Evolutionary conservation across 2,888 invertebrate species (phyloP).

Genomic region (Luffia ferchaultella): DNA sequence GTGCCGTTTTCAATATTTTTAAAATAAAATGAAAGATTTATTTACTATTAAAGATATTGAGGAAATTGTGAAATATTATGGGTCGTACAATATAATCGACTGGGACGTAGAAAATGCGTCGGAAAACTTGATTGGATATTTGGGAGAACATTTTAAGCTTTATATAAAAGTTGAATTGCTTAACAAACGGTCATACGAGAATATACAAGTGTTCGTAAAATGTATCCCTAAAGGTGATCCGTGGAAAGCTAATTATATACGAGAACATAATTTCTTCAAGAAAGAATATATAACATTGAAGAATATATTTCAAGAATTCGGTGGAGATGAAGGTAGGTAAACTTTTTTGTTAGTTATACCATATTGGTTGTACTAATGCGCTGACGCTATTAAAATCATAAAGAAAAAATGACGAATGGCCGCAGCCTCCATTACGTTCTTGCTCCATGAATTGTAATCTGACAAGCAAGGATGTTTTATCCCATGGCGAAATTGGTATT

Average conservation of each 20-base stretch:
- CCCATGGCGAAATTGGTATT: too few relatives aligned
- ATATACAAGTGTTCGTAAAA: conserved; percentile 65
- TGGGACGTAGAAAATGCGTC: conserved; percentile 33
- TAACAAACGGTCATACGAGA: conserved; percentile 16
- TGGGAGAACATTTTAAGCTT: conserved; percentile 45
- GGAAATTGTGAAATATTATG: background rate
- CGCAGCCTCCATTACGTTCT: too few relatives aligned
- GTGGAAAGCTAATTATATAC: conserved; percentile 45
- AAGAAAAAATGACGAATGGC: too few relatives aligned
- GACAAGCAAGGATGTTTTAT: too few relatives aligned
- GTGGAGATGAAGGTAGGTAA: conserved; percentile 29
- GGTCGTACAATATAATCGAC: conserved; percentile 15
- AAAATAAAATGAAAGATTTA: too few relatives aligned
- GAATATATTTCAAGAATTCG: conserved; percentile 34
- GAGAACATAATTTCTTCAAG: conserved; percentile 33
- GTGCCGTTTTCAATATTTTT: too few relatives aligned
- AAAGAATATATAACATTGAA: conserved; percentile 43
- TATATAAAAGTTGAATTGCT: conserved; percentile 22
- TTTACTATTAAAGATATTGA: background rate
- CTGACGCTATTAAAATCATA: too few relatives aligned
- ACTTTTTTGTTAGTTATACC: too few relatives aligned
- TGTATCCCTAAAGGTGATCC: conserved; percentile 58
- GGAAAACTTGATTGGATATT: conserved; percentile 37
- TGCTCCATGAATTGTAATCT: too few relatives aligned
- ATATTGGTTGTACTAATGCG: too few relatives aligned